Base-by-base conservation (phyloP, 1,140 invertebrate genomes). In the Portunus trituberculatus region DNA sequence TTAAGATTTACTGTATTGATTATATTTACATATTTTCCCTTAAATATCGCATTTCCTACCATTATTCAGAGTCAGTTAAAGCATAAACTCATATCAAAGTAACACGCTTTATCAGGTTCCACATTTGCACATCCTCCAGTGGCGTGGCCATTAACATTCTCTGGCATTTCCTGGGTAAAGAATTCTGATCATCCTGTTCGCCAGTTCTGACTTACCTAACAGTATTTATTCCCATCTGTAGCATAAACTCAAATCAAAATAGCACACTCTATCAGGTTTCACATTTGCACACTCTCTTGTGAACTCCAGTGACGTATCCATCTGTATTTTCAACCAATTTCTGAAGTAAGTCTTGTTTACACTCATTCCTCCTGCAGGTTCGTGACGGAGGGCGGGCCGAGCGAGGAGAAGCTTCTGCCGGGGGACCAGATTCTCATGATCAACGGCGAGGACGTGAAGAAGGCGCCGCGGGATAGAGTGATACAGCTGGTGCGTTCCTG, bases 341-440 rank as follows among this genome's bases (percentile, higher is more conserved):
- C 83, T 28, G 32, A 0, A n/a, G 28, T 12, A 4, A 39, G 20
- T 7, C 8, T 39, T 59, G 39, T n/a, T 48, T 12, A 84, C 86
- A 6, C 31, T 25, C n/a, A 20, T 29, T 48, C 90, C 32, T 31
- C n/a, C 46, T 29, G 1, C 88, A 97, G 97, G 94, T 98, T 98
- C 96, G 98, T 98, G 8, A 98, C 98, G 0, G 98, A 98, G 97
- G 98, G 98, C 96, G 99, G 99, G 12, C 99, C 99, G 0, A 99
- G 98, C 97, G 98, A 98, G 87, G 98, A 98, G 86, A 98, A 98
- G 97, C 97, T 99, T 67, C 97, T 99, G 96, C 98, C 99, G 0
- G 98, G 98, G 12, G 99, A 99, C 97, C 98, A 99, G 97, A 99
- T 99, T 91, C 97, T 99, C 16, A 97, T 98, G 94, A 98, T 99